phyloP scores from a whole-genome alignment of 2,888 invertebrate genomes.

The Automeris io region DNA sequence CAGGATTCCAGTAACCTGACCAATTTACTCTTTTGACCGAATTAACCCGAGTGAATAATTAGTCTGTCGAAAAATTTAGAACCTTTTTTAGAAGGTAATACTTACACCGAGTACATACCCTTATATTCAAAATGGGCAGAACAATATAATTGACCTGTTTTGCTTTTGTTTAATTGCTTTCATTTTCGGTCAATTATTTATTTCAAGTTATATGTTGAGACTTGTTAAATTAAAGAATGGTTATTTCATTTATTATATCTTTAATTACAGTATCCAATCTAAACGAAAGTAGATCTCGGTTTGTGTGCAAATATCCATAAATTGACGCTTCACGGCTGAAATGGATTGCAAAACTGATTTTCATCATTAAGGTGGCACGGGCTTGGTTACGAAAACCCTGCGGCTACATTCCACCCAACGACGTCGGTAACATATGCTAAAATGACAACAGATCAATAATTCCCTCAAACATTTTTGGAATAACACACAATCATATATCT shows the following conservation, averaged over 20 bases:
- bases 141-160: no score
- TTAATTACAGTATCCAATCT: no score
- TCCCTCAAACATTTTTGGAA: no score
- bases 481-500: no score
- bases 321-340: conserved; percentile 29
- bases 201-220: no score
- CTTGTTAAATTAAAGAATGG: no score
- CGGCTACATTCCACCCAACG: conserved; percentile 2
- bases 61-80: conserved; percentile 2
- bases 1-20: conserved; percentile 25
- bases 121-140: conserved; percentile 12
- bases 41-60: conserved; percentile 4
- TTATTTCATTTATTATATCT: no score
- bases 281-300: conserved; percentile 16
- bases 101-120: no score
- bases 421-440: not conserved
- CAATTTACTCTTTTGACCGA: conserved; percentile 4
- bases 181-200: no score
- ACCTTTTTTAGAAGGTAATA: not conserved
- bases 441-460: no score
- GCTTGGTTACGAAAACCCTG: conserved; percentile 1
- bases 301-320: conserved; percentile 27
- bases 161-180: no score
- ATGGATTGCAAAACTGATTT: conserved; percentile 39
- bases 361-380: conserved; percentile 28